Conservation (phyloP, 2,888 invertebrate species). For the Endomychus coccineus region DNA sequence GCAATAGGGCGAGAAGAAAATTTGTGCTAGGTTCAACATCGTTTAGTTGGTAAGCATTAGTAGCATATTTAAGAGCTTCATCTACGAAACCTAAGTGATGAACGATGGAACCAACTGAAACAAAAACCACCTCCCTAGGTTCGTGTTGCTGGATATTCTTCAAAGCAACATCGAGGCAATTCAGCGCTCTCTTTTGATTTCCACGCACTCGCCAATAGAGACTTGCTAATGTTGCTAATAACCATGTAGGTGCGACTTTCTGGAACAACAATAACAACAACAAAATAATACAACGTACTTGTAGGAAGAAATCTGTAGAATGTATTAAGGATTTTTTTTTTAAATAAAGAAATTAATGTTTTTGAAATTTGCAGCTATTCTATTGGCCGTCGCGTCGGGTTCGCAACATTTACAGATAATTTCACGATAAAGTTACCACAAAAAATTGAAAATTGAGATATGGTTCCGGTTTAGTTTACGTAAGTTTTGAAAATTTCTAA, state of each 20-base stretch:
- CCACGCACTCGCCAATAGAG: slow-evolving; percentile 71
- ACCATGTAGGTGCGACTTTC: slow-evolving; percentile 68
- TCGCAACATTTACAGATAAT: too few relatives aligned
- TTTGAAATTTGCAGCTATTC: too few relatives aligned
- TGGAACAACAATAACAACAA: slow-evolving; percentile 33
- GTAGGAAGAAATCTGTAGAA: too few relatives aligned
- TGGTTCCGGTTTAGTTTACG: too few relatives aligned
- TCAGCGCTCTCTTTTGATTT: slow-evolving; percentile 59
- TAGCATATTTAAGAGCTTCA: slow-evolving; percentile 54
- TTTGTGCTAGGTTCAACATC: slow-evolving; percentile 65
- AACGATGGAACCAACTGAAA: slow-evolving; percentile 62
- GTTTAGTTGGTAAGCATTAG: slow-evolving; percentile 55
- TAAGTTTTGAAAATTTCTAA: too few relatives aligned
- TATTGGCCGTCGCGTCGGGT: too few relatives aligned
- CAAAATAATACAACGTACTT: not conserved
- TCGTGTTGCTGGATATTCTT: slow-evolving; percentile 50
- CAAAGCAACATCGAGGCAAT: slow-evolving; percentile 60
- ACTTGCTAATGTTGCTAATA: slow-evolving; percentile 63
- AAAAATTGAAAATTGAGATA: too few relatives aligned
- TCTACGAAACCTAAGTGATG: slow-evolving; percentile 58
- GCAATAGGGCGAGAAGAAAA: slow-evolving; percentile 58
- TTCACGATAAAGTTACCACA: too few relatives aligned
- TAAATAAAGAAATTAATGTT: too few relatives aligned
- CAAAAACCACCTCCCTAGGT: slow-evolving; percentile 59
- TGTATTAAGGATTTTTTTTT: too few relatives aligned